Evolutionary conservation across 1,140 invertebrate species (phyloP).

Genomic region (Bombus polaris): DNA sequence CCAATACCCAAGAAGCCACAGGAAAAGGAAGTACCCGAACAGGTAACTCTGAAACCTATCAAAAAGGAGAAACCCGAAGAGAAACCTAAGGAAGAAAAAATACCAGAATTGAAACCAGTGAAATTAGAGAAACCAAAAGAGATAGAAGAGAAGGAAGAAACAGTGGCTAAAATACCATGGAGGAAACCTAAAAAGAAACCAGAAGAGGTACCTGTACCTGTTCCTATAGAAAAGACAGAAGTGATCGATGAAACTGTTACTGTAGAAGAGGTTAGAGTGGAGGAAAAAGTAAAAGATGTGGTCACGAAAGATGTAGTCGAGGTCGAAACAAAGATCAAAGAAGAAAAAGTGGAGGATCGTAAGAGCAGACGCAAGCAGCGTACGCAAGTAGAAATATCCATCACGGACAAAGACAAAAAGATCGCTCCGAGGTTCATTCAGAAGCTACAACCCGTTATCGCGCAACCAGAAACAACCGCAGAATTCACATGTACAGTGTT

Average conservation of each 20-base stretch:
- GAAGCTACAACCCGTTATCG: slow-evolving; percentile 87
- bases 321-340: slow-evolving; percentile 15
- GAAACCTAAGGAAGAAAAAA: slow-evolving; percentile 74
- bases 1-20: neutral
- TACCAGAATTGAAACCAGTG: slow-evolving; percentile 80
- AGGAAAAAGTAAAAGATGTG: neutral
- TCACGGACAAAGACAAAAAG: slow-evolving; percentile 80
- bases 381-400: slow-evolving; percentile 83
- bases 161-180: slow-evolving; percentile 56
- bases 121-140: slow-evolving; percentile 67
- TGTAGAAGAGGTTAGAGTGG: neutral
- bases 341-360: slow-evolving; percentile 54
- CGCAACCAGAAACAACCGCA: slow-evolving; percentile 85
- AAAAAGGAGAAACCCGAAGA: slow-evolving; percentile 73
- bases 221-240: slow-evolving; percentile 43
- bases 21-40: slow-evolving; percentile 20
- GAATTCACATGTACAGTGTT: slow-evolving; percentile 87
- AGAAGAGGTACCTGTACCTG: slow-evolving; percentile 79
- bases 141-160: slow-evolving; percentile 71
- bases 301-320: slow-evolving; percentile 27
- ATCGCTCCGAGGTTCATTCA: slow-evolving; percentile 88
- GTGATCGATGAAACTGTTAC: slow-evolving; percentile 8
- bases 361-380: slow-evolving; percentile 75
- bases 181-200: slow-evolving; percentile 56
- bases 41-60: slow-evolving; percentile 45